A percentile compares a stretch with the other conserved stretches of the same genome.
phyloP scores from a whole-genome alignment of 2,113 vertebrate genomes.

The Hyla sarda region DNA sequence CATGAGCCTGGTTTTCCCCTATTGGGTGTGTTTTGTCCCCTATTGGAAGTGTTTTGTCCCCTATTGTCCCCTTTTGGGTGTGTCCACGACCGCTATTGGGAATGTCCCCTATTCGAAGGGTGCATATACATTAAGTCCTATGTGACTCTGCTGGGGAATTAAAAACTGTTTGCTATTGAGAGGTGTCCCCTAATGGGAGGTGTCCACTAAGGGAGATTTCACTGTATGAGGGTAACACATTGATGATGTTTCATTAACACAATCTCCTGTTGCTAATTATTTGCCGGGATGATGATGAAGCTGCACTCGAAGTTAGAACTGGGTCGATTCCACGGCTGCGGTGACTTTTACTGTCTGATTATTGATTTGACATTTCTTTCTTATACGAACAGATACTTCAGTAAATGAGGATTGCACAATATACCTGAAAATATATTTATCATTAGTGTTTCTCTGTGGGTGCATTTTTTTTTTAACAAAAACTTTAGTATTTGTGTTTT shows the following conservation, averaged over 20 bases:
- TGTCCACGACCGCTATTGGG: too few relatives aligned
- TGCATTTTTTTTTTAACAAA: neutral
- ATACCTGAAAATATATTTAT: neutral
- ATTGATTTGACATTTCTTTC: constrained; percentile 1
- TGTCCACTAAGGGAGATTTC: too few relatives aligned
- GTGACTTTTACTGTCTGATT: neutral
- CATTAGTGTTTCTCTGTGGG: neutral
- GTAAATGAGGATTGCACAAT: neutral
- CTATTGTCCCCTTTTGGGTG: too few relatives aligned
- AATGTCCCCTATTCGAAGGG: too few relatives aligned
- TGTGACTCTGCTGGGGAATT: too few relatives aligned
- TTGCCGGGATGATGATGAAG: neutral
- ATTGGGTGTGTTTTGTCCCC: too few relatives aligned
- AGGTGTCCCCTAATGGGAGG: too few relatives aligned
- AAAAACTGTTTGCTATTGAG: too few relatives aligned
- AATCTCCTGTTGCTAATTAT: constrained; percentile 11
- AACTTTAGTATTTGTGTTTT: neutral
- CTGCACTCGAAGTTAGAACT: neutral
- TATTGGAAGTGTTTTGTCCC: too few relatives aligned
- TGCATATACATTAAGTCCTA: too few relatives aligned
- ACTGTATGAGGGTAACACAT: neutral
- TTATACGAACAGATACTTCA: neutral
- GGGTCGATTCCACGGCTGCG: neutral
- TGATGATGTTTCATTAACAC: constrained; percentile 33
- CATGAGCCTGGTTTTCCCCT: too few relatives aligned